A percentile compares a stretch with the other conserved stretches of the same genome.
phyloP scores from a whole-genome alignment of 2,888 invertebrate species.

The Pseudoips prasinana region DNA sequence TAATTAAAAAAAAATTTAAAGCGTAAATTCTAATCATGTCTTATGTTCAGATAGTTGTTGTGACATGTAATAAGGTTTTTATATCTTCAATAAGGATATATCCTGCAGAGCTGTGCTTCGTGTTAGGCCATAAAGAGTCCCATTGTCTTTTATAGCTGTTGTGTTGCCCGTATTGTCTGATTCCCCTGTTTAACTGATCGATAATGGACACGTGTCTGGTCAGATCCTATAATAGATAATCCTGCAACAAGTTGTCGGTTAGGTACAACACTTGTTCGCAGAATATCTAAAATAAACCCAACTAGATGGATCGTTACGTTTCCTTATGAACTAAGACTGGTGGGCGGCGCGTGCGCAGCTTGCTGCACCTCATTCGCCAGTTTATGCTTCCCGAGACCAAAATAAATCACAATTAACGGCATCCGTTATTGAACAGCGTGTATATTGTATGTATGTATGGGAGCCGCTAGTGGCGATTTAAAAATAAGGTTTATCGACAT shows the following conservation, averaged over 20 bases:
- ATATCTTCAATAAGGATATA: too few species aligned
- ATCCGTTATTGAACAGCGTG: conserved; percentile 60
- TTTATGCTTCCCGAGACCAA: conserved; percentile 73
- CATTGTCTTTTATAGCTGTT: too few species aligned
- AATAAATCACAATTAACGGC: conserved; percentile 74
- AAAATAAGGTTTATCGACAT: conserved; percentile 15
- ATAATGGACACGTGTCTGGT: conserved; percentile 17
- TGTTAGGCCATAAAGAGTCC: too few species aligned
- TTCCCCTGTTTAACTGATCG: too few species aligned
- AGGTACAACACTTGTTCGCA: conserved; percentile 34
- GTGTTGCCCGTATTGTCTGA: too few species aligned
- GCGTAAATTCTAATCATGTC: too few species aligned
- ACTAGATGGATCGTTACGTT: conserved; percentile 45
- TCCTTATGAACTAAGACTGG: conserved; percentile 54
- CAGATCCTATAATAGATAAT: conserved; percentile 9
- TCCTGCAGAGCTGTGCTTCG: too few species aligned
- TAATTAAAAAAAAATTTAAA: too few species aligned
- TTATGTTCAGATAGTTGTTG: too few species aligned
- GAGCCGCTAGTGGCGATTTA: conserved; percentile 28
- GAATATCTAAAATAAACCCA: conserved; percentile 40
- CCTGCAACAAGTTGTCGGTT: not conserved
- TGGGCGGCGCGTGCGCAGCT: conserved; percentile 40
- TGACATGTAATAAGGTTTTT: too few species aligned
- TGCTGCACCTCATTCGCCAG: conserved; percentile 42
- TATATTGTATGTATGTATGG: conserved; percentile 25